A percentile compares a stretch with the other conserved stretches of the same genome.
These are phyloP conservation scores for Siderastrea siderea DNA, from an alignment of 92 coral and sea anemone genomes.

Conservation along the genomic window DNA sequence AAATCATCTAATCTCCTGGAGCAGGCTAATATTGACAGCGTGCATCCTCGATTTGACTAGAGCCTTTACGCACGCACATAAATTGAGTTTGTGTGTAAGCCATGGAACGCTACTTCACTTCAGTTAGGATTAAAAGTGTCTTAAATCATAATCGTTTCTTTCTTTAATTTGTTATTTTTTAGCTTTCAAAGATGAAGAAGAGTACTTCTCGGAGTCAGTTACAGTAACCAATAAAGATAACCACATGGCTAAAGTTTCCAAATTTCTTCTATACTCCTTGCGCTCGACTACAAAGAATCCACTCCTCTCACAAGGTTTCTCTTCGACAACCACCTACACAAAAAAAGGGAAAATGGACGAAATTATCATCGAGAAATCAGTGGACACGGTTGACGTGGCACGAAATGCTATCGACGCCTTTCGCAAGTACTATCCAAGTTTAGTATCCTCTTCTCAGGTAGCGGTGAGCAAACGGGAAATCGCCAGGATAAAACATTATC, in stretches of 20 bases:
- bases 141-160: too few relatives aligned
- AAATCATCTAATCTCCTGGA: too few relatives aligned
- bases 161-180: too few relatives aligned
- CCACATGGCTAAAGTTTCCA: slow-evolving; percentile 5
- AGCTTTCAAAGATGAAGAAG: slow-evolving; percentile 74
- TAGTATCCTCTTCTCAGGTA: slow-evolving; percentile 64
- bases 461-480: slow-evolving; percentile 49
- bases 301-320: slow-evolving; percentile 40
- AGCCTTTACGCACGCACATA: too few relatives aligned
- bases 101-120: too few relatives aligned
- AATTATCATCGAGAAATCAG: slow-evolving; percentile 53
- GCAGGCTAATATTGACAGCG: too few relatives aligned
- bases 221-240: slow-evolving; percentile 60
- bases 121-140: too few relatives aligned
- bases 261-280: slow-evolving; percentile 30
- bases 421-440: slow-evolving; percentile 43
- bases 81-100: too few relatives aligned
- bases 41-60: too few relatives aligned
- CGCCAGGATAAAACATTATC: slow-evolving; percentile 11
- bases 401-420: slow-evolving; percentile 43
- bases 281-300: slow-evolving; percentile 47
- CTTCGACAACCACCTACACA: slow-evolving; percentile 31
- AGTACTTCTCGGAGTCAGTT: slow-evolving; percentile 44
- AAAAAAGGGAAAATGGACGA: slow-evolving; percentile 37
- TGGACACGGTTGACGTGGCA: slow-evolving; percentile 49